Percentiles rank a stretch among this genome's conserved stretches.
phyloP scores from a whole-genome alignment of 2,113 vertebrate genomes.

The Rhombomys opimus region DNA sequence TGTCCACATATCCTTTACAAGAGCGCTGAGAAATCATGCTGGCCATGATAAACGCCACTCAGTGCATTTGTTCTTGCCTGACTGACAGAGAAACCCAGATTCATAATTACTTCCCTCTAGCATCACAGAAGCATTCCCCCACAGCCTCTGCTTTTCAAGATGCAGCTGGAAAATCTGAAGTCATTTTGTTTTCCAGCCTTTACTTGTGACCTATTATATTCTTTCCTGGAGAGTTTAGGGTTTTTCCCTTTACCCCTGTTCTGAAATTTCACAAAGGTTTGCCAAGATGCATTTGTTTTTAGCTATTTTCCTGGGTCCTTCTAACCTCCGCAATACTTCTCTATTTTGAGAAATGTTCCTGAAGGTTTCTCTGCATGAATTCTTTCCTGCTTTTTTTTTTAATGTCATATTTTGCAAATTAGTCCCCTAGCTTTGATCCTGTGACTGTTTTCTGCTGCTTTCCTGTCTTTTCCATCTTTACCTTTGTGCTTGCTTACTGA shows the following conservation, averaged over 20 bases:
- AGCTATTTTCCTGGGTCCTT: background rate
- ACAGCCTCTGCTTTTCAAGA: background rate
- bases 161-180: background rate
- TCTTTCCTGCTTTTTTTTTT: slow-evolving; percentile 7
- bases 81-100: background rate
- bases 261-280: background rate
- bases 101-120: slow-evolving; percentile 16
- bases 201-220: background rate
- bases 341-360: background rate
- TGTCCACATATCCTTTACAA: background rate
- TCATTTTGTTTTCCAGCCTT: background rate
- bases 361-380: background rate
- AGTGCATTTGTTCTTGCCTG: background rate
- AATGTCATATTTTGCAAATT: background rate
- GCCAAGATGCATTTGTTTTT: background rate
- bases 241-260: background rate
- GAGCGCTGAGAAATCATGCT: background rate
- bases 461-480: background rate
- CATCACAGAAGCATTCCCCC: background rate
- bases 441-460: background rate
- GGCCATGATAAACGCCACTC: background rate
- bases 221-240: background rate
- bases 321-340: background rate
- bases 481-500: background rate
- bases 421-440: background rate